Conservation (phyloP, 2,113 vertebrate species). For the Campylomormyrus tamandua region DNA sequence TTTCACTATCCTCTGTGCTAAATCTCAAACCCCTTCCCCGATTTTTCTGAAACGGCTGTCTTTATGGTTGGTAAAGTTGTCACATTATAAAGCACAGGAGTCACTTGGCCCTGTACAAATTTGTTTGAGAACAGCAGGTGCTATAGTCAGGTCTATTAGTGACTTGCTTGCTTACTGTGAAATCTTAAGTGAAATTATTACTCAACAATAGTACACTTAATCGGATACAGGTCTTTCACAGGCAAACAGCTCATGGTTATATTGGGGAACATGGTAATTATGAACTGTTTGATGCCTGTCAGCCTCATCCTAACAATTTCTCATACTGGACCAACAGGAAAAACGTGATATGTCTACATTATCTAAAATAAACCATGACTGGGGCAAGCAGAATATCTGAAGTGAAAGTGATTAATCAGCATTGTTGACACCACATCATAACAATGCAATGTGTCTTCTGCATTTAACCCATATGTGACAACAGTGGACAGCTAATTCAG, state of each 20-base stretch:
- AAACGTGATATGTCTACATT: background rate
- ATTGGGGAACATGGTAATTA: background rate
- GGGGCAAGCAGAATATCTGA: background rate
- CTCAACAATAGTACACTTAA: background rate
- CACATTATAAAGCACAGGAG: background rate
- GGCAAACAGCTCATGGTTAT: background rate
- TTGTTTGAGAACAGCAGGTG: background rate
- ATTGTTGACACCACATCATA: too few species aligned
- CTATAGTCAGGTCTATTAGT: background rate
- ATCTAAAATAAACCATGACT: background rate
- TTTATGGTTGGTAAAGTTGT: background rate
- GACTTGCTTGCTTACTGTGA: background rate
- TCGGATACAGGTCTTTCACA: background rate
- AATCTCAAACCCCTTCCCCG: background rate
- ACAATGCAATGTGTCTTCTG: too few species aligned
- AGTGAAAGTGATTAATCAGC: too few species aligned
- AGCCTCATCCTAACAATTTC: background rate
- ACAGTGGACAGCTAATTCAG: background rate
- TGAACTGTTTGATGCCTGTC: background rate
- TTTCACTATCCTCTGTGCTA: background rate
- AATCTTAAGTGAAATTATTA: background rate
- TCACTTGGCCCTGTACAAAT: background rate
- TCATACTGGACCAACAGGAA: background rate
- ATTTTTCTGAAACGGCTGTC: background rate
- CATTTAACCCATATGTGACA: background rate